Conservation (phyloP, 30 jellyfish, hydroid and myxozoan genomes). For the Aurelia coerulea region DNA sequence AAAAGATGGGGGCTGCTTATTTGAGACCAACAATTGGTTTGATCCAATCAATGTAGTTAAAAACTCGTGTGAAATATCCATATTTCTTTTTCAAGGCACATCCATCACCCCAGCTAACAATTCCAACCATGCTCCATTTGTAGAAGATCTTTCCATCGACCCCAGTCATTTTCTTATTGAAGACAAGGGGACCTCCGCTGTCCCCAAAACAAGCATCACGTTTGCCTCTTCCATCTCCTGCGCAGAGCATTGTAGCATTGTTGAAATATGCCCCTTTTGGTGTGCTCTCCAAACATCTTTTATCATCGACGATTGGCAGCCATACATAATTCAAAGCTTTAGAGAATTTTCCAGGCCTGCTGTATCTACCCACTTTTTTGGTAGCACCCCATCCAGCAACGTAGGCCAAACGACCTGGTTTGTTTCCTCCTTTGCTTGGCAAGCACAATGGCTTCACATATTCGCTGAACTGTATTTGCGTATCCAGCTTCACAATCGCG, state of each 20-base stretch:
- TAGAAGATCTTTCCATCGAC: background rate
- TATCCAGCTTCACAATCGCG: conserved; percentile 40
- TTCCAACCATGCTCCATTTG: conserved; percentile 43
- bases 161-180: conserved; percentile 2
- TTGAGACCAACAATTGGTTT: conserved; percentile 7
- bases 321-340: background rate
- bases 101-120: conserved; percentile 71
- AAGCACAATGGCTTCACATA: conserved; percentile 36
- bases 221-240: conserved; percentile 53
- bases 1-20: too few species aligned
- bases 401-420: conserved; percentile 23
- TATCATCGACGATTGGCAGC: conserved; percentile 36
- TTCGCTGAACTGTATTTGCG: conserved; percentile 12
- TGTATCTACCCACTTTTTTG: background rate
- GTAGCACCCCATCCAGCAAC: conserved; percentile 61
- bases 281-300: background rate
- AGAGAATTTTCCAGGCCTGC: background rate
- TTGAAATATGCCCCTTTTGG: conserved; percentile 7
- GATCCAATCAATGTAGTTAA: conserved; percentile 30
- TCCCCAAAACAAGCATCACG: conserved; percentile 62
- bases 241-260: conserved; percentile 35
- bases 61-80: conserved; percentile 49
- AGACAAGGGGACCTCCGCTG: conserved; percentile 65
- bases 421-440: conserved; percentile 11
- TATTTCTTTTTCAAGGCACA: conserved; percentile 41